These are phyloP conservation scores for Buathra laborator DNA, from an alignment of 2,888 invertebrate species.

Conservation along the genomic window DNA sequence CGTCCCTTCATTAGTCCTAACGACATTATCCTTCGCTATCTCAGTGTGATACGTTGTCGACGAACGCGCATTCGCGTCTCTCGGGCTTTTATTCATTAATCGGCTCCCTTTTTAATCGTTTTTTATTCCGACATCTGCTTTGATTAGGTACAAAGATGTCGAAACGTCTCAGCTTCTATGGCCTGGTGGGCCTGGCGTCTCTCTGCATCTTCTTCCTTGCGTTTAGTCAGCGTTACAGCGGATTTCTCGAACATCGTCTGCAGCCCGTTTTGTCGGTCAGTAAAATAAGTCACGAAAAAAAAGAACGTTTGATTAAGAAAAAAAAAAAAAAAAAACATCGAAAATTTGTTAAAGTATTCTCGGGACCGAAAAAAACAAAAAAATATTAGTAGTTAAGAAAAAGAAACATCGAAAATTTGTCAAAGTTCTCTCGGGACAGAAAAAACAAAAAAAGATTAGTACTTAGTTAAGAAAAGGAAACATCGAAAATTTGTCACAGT, in stretches of 20 bases:
- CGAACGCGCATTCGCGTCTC: neutral
- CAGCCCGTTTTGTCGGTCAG: slow-evolving; percentile 82
- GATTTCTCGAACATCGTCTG: slow-evolving; percentile 82
- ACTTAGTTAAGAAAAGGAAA: too few relatives aligned
- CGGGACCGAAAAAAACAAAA: too few relatives aligned
- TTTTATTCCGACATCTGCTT: slow-evolving; percentile 25
- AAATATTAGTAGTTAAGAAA: too few relatives aligned
- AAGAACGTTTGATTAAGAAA: neutral
- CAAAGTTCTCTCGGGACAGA: too few relatives aligned
- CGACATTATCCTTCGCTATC: neutral
- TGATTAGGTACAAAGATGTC: slow-evolving; percentile 81
- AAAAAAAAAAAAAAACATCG: neutral
- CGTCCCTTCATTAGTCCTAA: too few relatives aligned
- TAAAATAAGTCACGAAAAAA: slow-evolving; percentile 60
- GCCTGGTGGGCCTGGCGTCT: slow-evolving; percentile 82
- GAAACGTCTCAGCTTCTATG: slow-evolving; percentile 82
- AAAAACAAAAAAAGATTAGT: too few relatives aligned
- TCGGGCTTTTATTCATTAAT: neutral
- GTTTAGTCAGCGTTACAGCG: slow-evolving; percentile 82
- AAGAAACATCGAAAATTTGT: too few relatives aligned
- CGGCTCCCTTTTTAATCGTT: slow-evolving; percentile 4
- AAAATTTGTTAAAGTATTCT: too few relatives aligned
- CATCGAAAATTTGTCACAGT: neutral
- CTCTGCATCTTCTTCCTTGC: slow-evolving; percentile 83
- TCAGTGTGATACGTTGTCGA: neutral